Evolutionary conservation across 2,113 vertebrate genomes (phyloP).

Genomic region (Tretioscincus oriximinensis): DNA sequence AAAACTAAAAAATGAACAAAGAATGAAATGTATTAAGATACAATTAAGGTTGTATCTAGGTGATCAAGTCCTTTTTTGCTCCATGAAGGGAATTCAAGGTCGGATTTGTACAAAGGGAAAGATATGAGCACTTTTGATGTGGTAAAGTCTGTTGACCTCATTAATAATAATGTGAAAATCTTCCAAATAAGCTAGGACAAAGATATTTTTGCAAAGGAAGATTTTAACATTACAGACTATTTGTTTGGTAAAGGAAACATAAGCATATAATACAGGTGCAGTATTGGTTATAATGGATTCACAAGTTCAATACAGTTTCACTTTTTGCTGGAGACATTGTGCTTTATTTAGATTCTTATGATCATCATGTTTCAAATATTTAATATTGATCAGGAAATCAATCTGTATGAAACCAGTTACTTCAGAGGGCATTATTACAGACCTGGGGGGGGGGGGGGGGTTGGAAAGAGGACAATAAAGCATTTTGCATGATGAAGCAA

Average conservation of each 20-base stretch:
- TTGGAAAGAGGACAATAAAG: not conserved
- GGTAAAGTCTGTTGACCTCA: not conserved
- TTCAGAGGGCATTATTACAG: not conserved
- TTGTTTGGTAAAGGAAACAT: not conserved
- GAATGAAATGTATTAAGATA: not conserved
- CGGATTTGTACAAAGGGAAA: too few relatives aligned
- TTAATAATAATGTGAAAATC: not conserved
- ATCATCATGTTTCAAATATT: not conserved
- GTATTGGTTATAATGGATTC: not conserved
- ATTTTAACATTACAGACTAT: not conserved
- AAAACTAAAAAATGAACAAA: not conserved
- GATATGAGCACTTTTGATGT: too few relatives aligned
- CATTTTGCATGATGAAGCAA: too few relatives aligned
- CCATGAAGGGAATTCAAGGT: too few relatives aligned
- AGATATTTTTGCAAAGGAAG: not conserved
- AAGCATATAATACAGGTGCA: not conserved
- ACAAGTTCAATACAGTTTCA: not conserved
- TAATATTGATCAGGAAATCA: not conserved
- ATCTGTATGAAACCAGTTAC: not conserved
- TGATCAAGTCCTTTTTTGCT: not conserved
- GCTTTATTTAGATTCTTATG: not conserved
- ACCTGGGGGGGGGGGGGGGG: too few relatives aligned
- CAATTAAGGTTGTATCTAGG: not conserved
- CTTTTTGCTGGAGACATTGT: not conserved
- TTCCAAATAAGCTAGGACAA: not conserved